Evolutionary conservation across 2,113 vertebrate species (phyloP).

Genomic region (Periophthalmus modestus): DNA sequence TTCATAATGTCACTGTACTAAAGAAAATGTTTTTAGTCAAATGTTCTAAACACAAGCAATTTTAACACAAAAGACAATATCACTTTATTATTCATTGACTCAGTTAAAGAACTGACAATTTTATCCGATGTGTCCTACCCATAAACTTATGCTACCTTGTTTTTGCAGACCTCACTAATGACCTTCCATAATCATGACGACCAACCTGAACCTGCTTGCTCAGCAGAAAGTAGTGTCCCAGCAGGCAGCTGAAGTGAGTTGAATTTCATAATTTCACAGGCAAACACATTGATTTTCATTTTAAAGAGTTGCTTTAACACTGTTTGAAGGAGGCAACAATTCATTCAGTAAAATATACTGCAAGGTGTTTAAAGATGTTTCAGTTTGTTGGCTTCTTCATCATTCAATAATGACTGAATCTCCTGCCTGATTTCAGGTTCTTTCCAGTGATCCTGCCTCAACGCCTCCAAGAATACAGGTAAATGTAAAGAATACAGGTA

Average conservation of each 20-base stretch:
- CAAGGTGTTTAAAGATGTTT: slow-evolving; percentile 17
- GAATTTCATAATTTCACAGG: not conserved
- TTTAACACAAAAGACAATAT: not conserved
- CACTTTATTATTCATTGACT: not conserved
- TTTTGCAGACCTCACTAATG: slow-evolving; percentile 88
- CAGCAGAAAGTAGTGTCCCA: slow-evolving; percentile 89
- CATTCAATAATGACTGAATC: slow-evolving; percentile 91
- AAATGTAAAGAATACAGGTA: slow-evolving; percentile 4
- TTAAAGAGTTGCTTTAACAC: not conserved
- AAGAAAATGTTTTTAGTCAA: not conserved
- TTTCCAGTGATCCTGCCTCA: slow-evolving; percentile 87
- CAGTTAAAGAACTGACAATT: not conserved
- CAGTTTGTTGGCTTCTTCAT: slow-evolving; percentile 60
- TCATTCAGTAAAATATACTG: not conserved
- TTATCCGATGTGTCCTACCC: slow-evolving; percentile 64
- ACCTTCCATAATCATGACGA: slow-evolving; percentile 86
- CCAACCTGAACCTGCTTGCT: slow-evolving; percentile 87
- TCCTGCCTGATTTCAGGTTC: slow-evolving; percentile 91
- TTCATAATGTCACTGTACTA: not conserved
- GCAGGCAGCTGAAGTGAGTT: slow-evolving; percentile 89
- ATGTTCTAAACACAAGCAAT: not conserved
- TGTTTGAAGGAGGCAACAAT: not conserved
- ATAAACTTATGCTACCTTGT: slow-evolving; percentile 69
- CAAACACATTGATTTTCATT: not conserved
- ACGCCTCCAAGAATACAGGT: slow-evolving; percentile 94